A percentile compares a stretch with the other conserved stretches of the same genome.
These are phyloP conservation scores for Mnemiopsis leidyi DNA, from an alignment of 37 sponge, comb jelly and placozoan species.

Conservation along the genomic window DNA sequence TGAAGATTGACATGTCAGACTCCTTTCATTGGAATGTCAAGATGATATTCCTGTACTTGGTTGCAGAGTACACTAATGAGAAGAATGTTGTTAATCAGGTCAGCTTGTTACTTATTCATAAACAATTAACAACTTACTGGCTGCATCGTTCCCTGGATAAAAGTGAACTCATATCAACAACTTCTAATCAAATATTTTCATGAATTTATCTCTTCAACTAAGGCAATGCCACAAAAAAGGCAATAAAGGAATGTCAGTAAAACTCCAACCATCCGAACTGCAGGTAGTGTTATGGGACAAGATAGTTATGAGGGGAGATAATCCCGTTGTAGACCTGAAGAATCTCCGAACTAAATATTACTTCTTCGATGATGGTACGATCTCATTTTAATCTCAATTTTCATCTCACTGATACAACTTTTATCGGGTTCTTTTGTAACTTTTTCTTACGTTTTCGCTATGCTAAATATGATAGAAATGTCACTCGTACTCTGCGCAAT, in stretches of 20 bases:
- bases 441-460: neutral
- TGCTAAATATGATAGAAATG: no score
- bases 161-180: no score
- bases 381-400: slow-evolving; percentile 71
- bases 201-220: no score
- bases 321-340: slow-evolving; percentile 69
- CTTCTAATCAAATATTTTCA: no score
- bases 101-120: no score
- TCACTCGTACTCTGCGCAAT: no score
- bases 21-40: slow-evolving; percentile 98
- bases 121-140: no score
- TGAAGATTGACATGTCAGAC: slow-evolving; percentile 69
- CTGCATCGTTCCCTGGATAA: no score
- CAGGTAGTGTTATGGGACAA: slow-evolving; percentile 96
- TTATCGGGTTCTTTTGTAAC: neutral
- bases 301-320: slow-evolving; percentile 83
- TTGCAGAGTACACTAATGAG: slow-evolving; percentile 77
- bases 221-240: no score
- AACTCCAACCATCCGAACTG: no score
- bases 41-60: slow-evolving; percentile 85
- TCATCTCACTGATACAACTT: no score
- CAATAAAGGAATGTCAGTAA: no score
- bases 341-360: slow-evolving; percentile 74
- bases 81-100: slow-evolving; percentile 69
- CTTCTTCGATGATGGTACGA: slow-evolving; percentile 91